Evolutionary conservation across 2,888 invertebrate genomes (phyloP), one percentile per base, ranked within the genome.

Genomic region (Euplexia lucipara): DNA sequence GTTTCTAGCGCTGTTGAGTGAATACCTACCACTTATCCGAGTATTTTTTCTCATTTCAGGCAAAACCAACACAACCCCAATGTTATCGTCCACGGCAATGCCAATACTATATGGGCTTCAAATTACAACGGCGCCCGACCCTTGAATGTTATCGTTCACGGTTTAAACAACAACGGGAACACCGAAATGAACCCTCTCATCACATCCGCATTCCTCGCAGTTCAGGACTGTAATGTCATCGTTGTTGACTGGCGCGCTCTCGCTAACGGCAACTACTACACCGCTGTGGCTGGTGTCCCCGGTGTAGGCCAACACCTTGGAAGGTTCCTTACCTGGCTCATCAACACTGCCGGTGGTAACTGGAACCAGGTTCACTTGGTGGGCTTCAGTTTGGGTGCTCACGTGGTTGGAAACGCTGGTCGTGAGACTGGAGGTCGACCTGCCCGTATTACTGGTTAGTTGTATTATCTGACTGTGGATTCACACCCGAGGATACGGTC

Each of bases 321-420:
- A 4, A 81, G 88, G 57, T 94, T 95, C 82, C 71, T 95, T 9
- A 82, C 85, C 12, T 94, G 92, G 90, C 87, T 93, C 14, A 82
- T 94, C 37, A 82, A 86, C 49, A 89, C 81, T 0, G 88, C 86
- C 41, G 92, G 93, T 16, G 90, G 91, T 5, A 88, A 90, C 70
- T 88, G 90, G 87, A 89, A 89, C 66, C 88, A 91, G 53, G 85
- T 94, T 0, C 95, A 95, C 66, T 80, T 95, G 7, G 83, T 95
- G 8, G 95, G 95, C 10, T 91, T 91, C 85, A 94, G 95, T 71
- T 86, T 95, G 70, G 95, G 95, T 0, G 93, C 94, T 58, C 95
- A 95, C 70, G 85, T 94, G 1, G 91, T 91, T 1, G 94, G 91
- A 1, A 88, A 79, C 37, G 91, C 92, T 26, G 93, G 92, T 0